Evolutionary conservation across 2,797 vertebrate genomes (phyloP).

Genomic region (Platyrinchus mystaceus): DNA sequence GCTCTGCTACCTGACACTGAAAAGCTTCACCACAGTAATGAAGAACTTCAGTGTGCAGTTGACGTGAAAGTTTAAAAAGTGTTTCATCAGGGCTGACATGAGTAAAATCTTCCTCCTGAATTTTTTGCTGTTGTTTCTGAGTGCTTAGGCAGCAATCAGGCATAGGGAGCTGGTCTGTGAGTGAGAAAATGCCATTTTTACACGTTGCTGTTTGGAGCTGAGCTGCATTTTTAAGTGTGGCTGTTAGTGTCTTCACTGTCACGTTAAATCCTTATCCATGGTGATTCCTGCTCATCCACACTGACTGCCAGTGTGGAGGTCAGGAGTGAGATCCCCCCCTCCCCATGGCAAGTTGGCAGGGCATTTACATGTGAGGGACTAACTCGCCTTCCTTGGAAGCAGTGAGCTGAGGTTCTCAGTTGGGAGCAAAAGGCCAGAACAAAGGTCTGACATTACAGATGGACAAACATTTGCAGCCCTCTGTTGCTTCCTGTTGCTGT

Average conservation of each 20-base stretch:
- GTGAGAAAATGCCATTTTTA: background rate
- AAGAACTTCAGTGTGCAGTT: background rate
- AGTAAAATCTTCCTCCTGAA: background rate
- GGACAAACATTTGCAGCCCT: background rate
- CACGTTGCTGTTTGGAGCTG: background rate
- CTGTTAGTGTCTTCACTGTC: conserved; percentile 10
- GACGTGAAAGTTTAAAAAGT: background rate
- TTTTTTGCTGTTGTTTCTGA: background rate
- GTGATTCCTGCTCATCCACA: background rate
- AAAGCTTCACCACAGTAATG: background rate
- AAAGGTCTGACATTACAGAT: conserved; percentile 20
- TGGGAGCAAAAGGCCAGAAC: conserved; percentile 25
- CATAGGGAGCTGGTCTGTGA: background rate
- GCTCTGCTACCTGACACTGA: background rate
- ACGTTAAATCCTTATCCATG: background rate
- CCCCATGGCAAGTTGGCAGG: background rate
- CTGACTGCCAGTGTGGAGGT: background rate
- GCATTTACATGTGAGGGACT: background rate
- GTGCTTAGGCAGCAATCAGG: background rate
- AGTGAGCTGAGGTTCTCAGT: background rate
- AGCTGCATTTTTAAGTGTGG: background rate
- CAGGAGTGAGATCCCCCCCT: background rate
- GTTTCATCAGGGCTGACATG: background rate
- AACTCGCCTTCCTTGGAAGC: background rate
- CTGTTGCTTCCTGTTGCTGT: background rate